A percentile compares a stretch with the other conserved stretches of the same genome.
phyloP scores from a whole-genome alignment of 2,113 vertebrate species.

The Pimephales promelas region DNA sequence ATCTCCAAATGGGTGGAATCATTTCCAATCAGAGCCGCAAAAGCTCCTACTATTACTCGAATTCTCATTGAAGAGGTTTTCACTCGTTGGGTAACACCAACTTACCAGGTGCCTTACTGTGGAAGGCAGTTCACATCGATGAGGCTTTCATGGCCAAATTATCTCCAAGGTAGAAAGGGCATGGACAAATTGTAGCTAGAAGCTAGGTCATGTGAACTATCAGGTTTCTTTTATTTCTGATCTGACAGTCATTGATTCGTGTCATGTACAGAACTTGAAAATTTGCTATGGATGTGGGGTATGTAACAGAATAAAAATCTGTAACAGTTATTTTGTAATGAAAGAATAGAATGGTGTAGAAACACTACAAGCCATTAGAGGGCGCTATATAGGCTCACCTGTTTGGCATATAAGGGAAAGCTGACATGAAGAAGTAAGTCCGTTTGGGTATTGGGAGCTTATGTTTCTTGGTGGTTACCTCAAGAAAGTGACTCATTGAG shows the following conservation, averaged over 20 bases:
- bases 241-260: neutral
- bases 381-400: no score
- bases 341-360: no score
- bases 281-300: neutral
- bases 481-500: no score
- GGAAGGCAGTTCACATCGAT: neutral
- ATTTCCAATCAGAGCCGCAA: neutral
- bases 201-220: neutral
- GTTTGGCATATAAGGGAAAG: no score
- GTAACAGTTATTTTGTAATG: no score
- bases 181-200: neutral
- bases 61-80: neutral
- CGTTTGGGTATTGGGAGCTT: no score
- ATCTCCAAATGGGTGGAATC: constrained; percentile 15
- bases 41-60: neutral
- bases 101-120: neutral
- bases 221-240: neutral
- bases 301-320: no score
- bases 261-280: neutral
- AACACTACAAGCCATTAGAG: no score
- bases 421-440: no score
- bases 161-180: neutral
- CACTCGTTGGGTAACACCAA: no score
- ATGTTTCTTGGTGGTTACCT: no score
- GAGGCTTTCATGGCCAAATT: neutral